Evolutionary conservation across 2,888 invertebrate species (phyloP).

Genomic region (Mythimna albipuncta): DNA sequence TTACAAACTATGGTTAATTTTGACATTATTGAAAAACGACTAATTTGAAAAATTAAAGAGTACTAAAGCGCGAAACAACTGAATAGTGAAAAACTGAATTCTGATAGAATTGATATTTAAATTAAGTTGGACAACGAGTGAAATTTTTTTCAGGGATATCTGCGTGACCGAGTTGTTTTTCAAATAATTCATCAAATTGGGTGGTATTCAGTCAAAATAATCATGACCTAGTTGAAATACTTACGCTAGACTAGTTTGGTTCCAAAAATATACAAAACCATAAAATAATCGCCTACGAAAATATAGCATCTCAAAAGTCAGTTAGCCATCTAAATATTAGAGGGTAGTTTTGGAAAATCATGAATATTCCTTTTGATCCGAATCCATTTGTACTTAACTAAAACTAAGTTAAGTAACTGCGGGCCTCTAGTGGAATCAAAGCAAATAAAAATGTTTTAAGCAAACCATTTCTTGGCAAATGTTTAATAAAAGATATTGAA

Average conservation of each 20-base stretch:
- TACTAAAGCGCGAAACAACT: neutral
- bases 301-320: too few species aligned
- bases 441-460: constrained; percentile 24
- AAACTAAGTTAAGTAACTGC: neutral
- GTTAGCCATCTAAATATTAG: neutral
- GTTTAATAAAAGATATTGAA: constrained; percentile 37
- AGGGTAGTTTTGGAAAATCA: constrained; percentile 5
- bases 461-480: constrained; percentile 3
- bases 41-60: too few species aligned
- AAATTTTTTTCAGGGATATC: too few species aligned
- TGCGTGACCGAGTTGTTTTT: too few species aligned
- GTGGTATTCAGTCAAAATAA: too few species aligned
- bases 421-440: neutral
- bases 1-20: neutral
- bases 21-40: neutral
- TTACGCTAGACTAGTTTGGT: neutral
- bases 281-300: too few species aligned
- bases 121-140: too few species aligned
- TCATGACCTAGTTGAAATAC: too few species aligned
- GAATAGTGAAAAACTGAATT: neutral
- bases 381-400: constrained; percentile 12
- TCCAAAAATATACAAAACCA: too few species aligned
- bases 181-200: too few species aligned
- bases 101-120: too few species aligned
- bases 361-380: constrained; percentile 19